Percentiles rank a stretch among this genome's conserved stretches.
Evolutionary conservation across 1,140 invertebrate species (phyloP).

Genomic region (Uloborus diversus): DNA sequence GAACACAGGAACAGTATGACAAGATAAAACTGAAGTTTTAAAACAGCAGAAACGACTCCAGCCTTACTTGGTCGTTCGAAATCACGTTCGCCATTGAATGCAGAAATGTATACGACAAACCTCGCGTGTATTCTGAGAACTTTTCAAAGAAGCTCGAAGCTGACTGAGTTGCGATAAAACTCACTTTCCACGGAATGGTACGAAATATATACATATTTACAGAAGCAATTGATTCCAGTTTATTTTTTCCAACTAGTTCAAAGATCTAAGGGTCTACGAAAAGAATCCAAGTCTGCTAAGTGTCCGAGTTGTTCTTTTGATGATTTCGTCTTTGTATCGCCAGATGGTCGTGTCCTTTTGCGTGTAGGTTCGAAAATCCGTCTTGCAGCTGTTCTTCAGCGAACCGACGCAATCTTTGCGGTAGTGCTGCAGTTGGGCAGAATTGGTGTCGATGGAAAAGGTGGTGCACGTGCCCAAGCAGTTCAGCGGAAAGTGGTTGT

Average conservation of each 20-base stretch:
- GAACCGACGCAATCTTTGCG: constrained; percentile 90
- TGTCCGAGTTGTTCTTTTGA: constrained; percentile 75
- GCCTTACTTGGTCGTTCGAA: no score
- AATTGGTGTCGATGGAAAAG: constrained; percentile 81
- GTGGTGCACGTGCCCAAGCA: constrained; percentile 88
- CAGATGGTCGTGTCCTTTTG: constrained; percentile 87
- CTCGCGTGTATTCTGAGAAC: background rate
- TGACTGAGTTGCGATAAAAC: no score
- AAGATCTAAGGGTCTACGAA: background rate
- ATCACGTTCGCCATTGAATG: background rate
- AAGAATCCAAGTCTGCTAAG: constrained; percentile 80
- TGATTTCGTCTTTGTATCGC: constrained; percentile 82
- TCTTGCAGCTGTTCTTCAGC: constrained; percentile 81
- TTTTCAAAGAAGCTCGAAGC: background rate
- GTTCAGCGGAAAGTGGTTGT: constrained; percentile 92
- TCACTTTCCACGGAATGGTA: background rate
- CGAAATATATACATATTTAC: background rate
- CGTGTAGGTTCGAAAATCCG: constrained; percentile 82
- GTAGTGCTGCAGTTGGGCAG: constrained; percentile 93
- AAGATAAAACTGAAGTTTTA: no score
- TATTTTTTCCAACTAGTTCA: background rate
- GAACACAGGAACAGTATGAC: no score
- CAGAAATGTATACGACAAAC: background rate
- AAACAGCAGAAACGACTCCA: no score
- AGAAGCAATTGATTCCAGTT: background rate